phyloP scores from a whole-genome alignment of 37 sponge, comb jelly and placozoan genomes.

The Beroe forskalii region DNA sequence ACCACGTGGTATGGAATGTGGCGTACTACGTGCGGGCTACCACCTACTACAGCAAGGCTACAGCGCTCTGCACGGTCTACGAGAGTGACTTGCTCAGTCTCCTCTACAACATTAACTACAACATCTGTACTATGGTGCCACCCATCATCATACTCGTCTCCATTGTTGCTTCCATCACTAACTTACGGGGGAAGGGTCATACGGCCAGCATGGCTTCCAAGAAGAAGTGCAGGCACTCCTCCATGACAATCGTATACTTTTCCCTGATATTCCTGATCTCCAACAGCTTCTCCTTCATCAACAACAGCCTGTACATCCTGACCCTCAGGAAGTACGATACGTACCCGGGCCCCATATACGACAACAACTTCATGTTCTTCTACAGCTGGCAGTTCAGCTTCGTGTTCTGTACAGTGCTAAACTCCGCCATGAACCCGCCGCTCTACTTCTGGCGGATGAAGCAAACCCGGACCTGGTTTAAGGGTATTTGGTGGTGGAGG shows the following conservation, averaged over 20 bases:
- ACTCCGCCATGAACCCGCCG: conserved; percentile 1
- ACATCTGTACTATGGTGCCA: neutral
- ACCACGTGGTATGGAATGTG: neutral
- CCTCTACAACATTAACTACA: conserved; percentile 18
- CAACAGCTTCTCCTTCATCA: conserved; percentile 14
- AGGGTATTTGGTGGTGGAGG: neutral
- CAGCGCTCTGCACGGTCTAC: neutral
- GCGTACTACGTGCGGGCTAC: neutral
- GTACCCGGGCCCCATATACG: conserved; percentile 40
- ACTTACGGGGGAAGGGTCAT: neutral
- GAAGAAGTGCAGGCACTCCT: neutral
- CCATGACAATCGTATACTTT: conserved; percentile 11
- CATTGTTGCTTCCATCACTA: neutral
- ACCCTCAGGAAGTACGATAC: neutral
- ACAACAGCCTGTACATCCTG: neutral
- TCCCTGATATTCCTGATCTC: neutral
- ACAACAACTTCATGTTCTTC: conserved; percentile 38
- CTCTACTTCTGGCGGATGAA: conserved; percentile 10
- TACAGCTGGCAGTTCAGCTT: conserved; percentile 24
- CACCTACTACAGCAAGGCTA: conserved; percentile 17
- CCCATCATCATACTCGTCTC: neutral
- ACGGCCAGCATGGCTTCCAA: neutral
- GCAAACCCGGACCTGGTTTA: neutral
- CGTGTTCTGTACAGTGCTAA: conserved; percentile 12
- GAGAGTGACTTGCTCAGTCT: neutral